Conservation (phyloP, 2,797 vertebrate genomes). For the Chrysocyon brachyurus region DNA sequence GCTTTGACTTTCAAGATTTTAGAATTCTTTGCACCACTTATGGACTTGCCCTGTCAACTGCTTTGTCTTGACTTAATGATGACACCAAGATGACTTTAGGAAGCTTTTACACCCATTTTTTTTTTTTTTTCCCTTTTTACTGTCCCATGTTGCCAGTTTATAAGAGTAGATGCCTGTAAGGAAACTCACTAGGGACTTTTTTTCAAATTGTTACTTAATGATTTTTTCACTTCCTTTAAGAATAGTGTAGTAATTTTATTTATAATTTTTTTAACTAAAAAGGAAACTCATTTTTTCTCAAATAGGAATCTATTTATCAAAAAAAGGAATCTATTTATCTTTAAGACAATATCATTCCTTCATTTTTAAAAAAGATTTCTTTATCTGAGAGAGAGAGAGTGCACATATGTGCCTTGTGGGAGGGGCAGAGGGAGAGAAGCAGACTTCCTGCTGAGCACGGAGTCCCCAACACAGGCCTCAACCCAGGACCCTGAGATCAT, state of each 20-base stretch:
- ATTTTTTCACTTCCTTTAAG: slow-evolving; percentile 60
- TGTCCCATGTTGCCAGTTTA: not conserved
- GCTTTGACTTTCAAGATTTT: slow-evolving; percentile 57
- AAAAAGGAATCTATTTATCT: not conserved
- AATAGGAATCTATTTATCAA: not conserved
- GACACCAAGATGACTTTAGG: slow-evolving; percentile 61
- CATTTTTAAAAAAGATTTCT: not conserved
- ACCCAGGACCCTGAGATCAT: not conserved
- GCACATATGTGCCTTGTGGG: not conserved
- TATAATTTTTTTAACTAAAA: not conserved
- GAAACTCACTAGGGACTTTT: not conserved
- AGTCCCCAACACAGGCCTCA: not conserved
- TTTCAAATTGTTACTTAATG: slow-evolving; percentile 50
- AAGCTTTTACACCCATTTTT: slow-evolving; percentile 44
- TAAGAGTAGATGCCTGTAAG: slow-evolving; percentile 7
- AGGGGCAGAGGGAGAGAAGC: not conserved
- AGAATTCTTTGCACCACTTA: not conserved
- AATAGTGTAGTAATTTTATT: slow-evolving; percentile 61
- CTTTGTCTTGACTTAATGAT: slow-evolving; percentile 12
- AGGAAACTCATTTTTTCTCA: slow-evolving; percentile 70
- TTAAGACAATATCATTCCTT: slow-evolving; percentile 76
- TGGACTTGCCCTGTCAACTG: not conserved
- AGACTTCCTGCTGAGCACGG: not conserved
- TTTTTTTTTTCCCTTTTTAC: slow-evolving; percentile 66
- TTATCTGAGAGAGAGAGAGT: not conserved